phyloP scores from a whole-genome alignment of 2,797 vertebrate genomes.

The Valencia hispanica region DNA sequence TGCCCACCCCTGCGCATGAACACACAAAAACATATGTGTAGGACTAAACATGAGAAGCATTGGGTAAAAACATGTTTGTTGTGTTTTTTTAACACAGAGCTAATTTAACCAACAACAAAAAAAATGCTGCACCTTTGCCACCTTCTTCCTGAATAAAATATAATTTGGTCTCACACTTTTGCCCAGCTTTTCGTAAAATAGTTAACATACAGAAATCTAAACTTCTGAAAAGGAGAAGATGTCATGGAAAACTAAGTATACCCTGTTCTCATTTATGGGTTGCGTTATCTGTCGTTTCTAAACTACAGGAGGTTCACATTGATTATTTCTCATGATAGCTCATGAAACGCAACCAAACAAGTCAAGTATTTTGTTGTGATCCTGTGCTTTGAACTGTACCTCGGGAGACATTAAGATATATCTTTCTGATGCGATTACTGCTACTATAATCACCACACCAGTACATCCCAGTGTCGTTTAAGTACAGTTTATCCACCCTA shows the following conservation, averaged over 20 bases:
- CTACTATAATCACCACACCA: conserved; percentile 45
- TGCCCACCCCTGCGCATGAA: neutral
- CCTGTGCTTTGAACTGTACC: conserved; percentile 22
- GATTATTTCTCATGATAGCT: neutral
- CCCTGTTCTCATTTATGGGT: conserved; percentile 43
- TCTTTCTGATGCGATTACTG: neutral
- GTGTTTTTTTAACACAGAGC: neutral
- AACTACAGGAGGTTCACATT: neutral
- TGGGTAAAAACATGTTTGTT: neutral
- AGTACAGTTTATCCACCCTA: conserved; percentile 20
- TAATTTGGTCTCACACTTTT: neutral
- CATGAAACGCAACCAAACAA: neutral
- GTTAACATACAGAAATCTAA: conserved; percentile 12
- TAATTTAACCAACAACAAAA: neutral
- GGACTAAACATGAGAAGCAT: neutral
- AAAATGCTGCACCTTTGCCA: neutral
- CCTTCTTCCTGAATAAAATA: neutral
- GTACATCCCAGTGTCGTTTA: conserved; percentile 56
- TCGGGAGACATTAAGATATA: conserved; percentile 48
- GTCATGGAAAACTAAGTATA: neutral
- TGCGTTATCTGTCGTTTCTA: neutral
- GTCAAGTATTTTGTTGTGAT: neutral
- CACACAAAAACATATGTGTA: neutral
- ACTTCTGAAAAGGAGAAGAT: conserved; percentile 49
- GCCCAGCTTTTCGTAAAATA: neutral